Base-by-base conservation (phyloP, 2,888 invertebrate genomes). In the Helobdella robusta region DNA sequence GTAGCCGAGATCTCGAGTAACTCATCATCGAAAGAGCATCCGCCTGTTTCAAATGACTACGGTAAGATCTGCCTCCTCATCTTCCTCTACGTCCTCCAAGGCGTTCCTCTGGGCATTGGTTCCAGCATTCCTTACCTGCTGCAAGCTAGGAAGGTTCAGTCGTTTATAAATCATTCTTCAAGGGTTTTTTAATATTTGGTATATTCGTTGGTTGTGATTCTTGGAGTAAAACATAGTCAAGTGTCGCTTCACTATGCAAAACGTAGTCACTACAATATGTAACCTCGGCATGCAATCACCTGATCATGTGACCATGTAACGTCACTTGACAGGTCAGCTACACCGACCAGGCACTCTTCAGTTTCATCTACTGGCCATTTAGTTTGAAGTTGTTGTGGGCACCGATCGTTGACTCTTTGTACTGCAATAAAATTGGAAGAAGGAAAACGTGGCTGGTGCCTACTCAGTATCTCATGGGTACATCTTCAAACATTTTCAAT, bases 311-410 rank as follows among this genome's bases (percentile, higher is more conserved):
- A n/a, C n/a, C n/a, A n/a, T n/a, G n/a, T n/a, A n/a, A n/a, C 28
- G 20, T 23, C 23, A 30, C 28, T 3, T 56, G n/a, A 2, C 48
- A 62, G 62, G 89, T 92, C 64, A 90, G 89, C 68, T 98, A 97
- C 78, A 89, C 87, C 72, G 89, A 97, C 78, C 97, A 98, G 83
- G 84, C 84, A 2, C 74, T 83, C 64, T 83, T 83, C 71, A 94
- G 94, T 81, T 89, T 93, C 76, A 91, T 89, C 0, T 86, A 86
- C 73, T 94, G 93, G 92, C 93, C 93, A 48, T 84, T 83, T 75
- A 86, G 86, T 73, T 75, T 97, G 54, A 99, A 99, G 80, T 81
- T 99, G 54, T 77, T 99, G 66, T 98, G 98, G 98, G 98, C 98
- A 0, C 98, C 98, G 1, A 85, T 99, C 15, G 95, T 99, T 3